Conservation (phyloP, 2,797 vertebrate genomes). For the Coendou prehensilis region DNA sequence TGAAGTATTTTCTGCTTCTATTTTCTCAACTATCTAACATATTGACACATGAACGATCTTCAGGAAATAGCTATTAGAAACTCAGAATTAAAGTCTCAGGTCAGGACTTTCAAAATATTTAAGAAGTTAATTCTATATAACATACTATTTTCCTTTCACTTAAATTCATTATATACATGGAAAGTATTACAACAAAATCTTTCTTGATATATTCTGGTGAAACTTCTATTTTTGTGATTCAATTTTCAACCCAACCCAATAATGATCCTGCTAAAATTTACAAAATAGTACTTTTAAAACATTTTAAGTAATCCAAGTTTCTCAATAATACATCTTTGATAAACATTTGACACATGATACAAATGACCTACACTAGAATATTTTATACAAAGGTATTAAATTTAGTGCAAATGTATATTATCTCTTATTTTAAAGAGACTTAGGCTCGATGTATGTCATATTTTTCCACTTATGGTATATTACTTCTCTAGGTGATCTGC, state of each 20-base stretch:
- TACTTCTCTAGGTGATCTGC: neutral
- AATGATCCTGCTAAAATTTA: neutral
- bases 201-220: neutral
- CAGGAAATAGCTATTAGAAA: neutral
- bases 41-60: neutral
- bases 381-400: neutral
- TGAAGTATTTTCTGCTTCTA: conserved; percentile 1
- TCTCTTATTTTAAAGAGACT: neutral
- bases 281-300: neutral
- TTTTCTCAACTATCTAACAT: conserved; percentile 7
- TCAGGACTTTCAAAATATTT: neutral
- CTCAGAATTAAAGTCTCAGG: neutral
- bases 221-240: neutral
- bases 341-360: neutral
- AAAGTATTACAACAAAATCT: neutral
- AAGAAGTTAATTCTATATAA: neutral
- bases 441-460: neutral
- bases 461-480: neutral
- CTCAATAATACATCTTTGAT: neutral
- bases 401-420: neutral
- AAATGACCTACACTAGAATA: neutral
- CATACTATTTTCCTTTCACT: neutral
- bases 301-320: neutral
- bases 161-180: neutral
- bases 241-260: neutral